Conservation (phyloP, 2,797 vertebrate genomes). For the Hippocampus kuda region DNA sequence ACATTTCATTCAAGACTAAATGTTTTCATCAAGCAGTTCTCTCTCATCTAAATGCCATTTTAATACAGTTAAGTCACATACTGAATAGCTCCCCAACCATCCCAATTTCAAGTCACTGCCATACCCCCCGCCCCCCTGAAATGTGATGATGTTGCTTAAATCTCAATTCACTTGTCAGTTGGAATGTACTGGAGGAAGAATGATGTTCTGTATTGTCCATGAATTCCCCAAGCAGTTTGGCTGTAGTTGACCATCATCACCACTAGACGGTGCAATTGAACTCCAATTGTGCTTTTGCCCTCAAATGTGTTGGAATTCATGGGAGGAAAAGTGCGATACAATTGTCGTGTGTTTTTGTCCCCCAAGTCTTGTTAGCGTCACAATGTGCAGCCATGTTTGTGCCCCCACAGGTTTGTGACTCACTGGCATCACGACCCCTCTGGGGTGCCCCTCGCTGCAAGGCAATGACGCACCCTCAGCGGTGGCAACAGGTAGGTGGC, state of each 20-base stretch:
- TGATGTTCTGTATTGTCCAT: not conserved
- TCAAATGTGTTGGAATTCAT: not conserved
- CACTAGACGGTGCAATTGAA: not conserved
- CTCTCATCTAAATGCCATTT: not conserved
- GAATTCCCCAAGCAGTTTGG: too few species aligned
- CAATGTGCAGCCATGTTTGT: not conserved
- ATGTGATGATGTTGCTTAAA: too few species aligned
- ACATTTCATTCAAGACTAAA: conserved; percentile 34
- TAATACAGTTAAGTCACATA: not conserved
- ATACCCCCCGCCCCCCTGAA: too few species aligned
- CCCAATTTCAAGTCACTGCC: too few species aligned
- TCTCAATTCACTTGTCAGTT: too few species aligned
- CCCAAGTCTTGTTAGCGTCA: not conserved
- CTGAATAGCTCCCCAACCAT: not conserved
- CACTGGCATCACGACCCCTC: conserved; percentile 23
- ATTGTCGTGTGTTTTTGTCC: not conserved
- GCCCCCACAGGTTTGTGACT: conserved; percentile 31
- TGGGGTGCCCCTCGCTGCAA: not conserved
- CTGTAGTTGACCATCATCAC: not conserved
- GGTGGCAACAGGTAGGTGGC: not conserved
- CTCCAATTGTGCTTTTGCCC: not conserved
- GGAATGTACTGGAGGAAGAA: too few species aligned
- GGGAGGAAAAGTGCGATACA: not conserved
- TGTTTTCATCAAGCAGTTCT: not conserved
- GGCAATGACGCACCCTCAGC: not conserved